Percentiles rank a stretch among this genome's conserved stretches.
These are phyloP conservation scores for Cantharis flavilabris DNA, from an alignment of 2,888 invertebrate species.

Conservation along the genomic window DNA sequence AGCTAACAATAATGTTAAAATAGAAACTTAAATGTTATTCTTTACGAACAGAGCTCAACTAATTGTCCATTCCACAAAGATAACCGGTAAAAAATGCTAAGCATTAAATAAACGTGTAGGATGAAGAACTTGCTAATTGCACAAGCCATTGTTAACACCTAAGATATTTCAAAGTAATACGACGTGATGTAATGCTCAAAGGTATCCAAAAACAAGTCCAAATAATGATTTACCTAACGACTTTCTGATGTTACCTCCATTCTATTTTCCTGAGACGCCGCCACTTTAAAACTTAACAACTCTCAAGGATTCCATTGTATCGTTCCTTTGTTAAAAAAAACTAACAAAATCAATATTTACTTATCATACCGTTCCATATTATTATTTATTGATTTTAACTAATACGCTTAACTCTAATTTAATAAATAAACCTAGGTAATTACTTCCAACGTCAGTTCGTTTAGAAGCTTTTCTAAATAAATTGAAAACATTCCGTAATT, in stretches of 20 bases:
- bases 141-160: conserved; percentile 37
- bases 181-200: conserved; percentile 33
- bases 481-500: background rate
- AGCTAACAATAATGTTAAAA: conserved; percentile 9
- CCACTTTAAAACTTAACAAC: background rate
- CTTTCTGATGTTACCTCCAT: background rate
- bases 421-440: background rate
- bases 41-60: background rate
- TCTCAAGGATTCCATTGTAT: background rate
- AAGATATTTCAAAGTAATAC: conserved; percentile 33
- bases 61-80: background rate
- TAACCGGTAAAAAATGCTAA: background rate
- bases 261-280: background rate
- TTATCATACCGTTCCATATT: background rate
- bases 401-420: background rate
- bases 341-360: background rate
- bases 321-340: background rate
- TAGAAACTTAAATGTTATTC: background rate
- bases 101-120: conserved; percentile 34
- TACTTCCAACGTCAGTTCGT: background rate
- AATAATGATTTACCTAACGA: conserved; percentile 28
- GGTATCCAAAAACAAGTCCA: conserved; percentile 41
- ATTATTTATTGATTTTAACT: background rate
- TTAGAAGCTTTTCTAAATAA: background rate
- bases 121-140: conserved; percentile 41